A percentile compares a stretch with the other conserved stretches of the same genome.
Evolutionary conservation across 2,888 invertebrate species (phyloP).

Genomic region (Apoda limacodes): DNA sequence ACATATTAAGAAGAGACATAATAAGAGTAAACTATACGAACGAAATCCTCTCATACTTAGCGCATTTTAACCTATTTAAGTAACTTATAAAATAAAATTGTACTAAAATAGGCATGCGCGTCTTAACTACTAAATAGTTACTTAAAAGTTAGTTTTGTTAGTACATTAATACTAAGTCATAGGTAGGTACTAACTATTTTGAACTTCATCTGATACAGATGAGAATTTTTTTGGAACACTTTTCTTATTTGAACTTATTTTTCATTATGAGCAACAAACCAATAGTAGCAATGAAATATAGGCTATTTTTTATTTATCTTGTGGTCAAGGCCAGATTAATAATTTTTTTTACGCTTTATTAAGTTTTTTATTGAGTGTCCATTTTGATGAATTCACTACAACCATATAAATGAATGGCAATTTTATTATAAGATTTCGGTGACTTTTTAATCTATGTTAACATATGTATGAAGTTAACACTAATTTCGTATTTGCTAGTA

Average conservation of each 20-base stretch:
- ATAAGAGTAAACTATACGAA: too few relatives aligned
- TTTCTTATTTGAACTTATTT: slow-evolving; percentile 48
- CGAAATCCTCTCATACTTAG: slow-evolving; percentile 39
- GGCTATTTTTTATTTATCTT: too few relatives aligned
- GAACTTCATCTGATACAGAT: slow-evolving; percentile 68
- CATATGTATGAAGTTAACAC: too few relatives aligned
- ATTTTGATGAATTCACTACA: slow-evolving; percentile 20
- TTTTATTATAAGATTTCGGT: not conserved
- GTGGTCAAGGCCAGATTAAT: too few relatives aligned
- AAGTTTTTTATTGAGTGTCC: too few relatives aligned
- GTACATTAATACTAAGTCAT: slow-evolving; percentile 47
- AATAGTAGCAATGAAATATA: too few relatives aligned
- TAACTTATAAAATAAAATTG: slow-evolving; percentile 56
- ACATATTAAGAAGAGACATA: too few relatives aligned
- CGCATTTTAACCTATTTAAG: slow-evolving; percentile 50
- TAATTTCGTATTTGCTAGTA: too few relatives aligned
- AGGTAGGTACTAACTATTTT: slow-evolving; percentile 48
- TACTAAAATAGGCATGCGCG: slow-evolving; percentile 66
- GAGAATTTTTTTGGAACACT: slow-evolving; percentile 44
- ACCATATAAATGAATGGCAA: slow-evolving; percentile 9
- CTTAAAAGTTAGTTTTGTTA: slow-evolving; percentile 34
- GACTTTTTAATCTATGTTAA: too few relatives aligned
- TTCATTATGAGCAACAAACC: slow-evolving; percentile 49
- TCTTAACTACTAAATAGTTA: slow-evolving; percentile 43
- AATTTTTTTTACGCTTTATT: too few relatives aligned